Evolutionary conservation across 2,113 vertebrate genomes (phyloP), one percentile per base, ranked within the genome.

Genomic region (Octodon degus): DNA sequence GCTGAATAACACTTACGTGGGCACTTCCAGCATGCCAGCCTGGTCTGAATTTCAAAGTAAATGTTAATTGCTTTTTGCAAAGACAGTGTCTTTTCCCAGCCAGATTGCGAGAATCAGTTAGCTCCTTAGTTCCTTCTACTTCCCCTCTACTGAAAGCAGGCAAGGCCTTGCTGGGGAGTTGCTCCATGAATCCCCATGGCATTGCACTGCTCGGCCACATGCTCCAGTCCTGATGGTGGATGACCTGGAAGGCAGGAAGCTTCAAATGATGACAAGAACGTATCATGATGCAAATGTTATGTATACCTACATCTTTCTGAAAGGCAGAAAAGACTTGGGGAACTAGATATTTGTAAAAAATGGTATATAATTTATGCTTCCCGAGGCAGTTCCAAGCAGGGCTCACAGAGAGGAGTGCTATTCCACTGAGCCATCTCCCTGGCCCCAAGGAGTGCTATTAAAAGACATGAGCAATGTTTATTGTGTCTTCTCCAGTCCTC

Each of bases 41-140:
- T 8, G 1, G 50, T 58, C 91, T 24, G 43, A 32, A 63, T 47
- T 62, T 34, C 77, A 90, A 53, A 55, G 65, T 19, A 3, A 92
- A 19, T 27, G 1, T 24, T 1, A 4, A 5, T 37, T 53, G 10
- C 32, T 53, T 40, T 70, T 83, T 30, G 22, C 50, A 5, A 24
- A 1, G 10, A 20, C 34, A 50, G 40, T 77, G 43, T 87, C 30
- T 0, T 68, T 94, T 63, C 62, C 80, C 24, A 30, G 30, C 22
- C 40, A 22, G 27, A 40, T 2, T 9, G 11, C 30, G 50, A 79
- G 50, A 84, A 40, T 8, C 47, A 24, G 24, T 1, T 14, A 24
- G 47, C 79, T 37, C 34, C 32, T 2, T 11, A 80, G 0, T 0
- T 30, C 32, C 10, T 76, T 30, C 40, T 7, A 14, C 11, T 40